phyloP scores from a whole-genome alignment of 2,888 invertebrate genomes.

The Pandemis corylana region DNA sequence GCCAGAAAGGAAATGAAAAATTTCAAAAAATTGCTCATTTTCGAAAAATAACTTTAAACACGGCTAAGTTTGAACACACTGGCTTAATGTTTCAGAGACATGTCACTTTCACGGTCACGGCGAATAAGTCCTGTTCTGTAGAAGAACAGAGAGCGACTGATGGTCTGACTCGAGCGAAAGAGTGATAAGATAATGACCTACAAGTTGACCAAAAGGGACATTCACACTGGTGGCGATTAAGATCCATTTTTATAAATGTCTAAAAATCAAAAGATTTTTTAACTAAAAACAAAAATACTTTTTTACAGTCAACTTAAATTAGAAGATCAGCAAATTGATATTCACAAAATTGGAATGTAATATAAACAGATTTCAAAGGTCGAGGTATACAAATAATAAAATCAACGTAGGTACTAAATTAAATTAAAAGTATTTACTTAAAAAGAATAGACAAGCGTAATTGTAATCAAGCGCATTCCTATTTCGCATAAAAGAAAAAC shows the following conservation, averaged over 20 bases:
- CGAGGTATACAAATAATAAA: too few species aligned
- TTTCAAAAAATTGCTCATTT: not conserved
- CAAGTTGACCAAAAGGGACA: not conserved
- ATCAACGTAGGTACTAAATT: too few species aligned
- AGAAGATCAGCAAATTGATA: too few species aligned
- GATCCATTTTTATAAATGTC: not conserved
- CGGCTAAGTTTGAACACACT: not conserved
- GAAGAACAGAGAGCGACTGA: slow-evolving; percentile 10
- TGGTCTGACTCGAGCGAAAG: not conserved
- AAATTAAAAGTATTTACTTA: too few species aligned
- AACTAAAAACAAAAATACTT: too few species aligned
- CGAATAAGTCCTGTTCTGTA: not conserved
- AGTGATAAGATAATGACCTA: slow-evolving; percentile 26
- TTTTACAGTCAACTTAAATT: too few species aligned
- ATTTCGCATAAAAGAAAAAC: too few species aligned
- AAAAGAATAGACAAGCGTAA: too few species aligned
- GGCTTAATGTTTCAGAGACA: not conserved
- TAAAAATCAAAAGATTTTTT: too few species aligned
- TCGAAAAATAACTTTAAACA: not conserved
- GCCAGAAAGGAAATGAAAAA: slow-evolving; percentile 2
- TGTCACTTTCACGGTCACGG: slow-evolving; percentile 8
- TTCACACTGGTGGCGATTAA: not conserved
- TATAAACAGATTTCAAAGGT: too few species aligned
- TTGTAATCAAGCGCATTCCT: too few species aligned
- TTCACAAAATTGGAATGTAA: too few species aligned